A percentile compares a stretch with the other conserved stretches of the same genome.
Evolutionary conservation across 2,113 vertebrate species (phyloP).

Genomic region (Phocoena phocoena): DNA sequence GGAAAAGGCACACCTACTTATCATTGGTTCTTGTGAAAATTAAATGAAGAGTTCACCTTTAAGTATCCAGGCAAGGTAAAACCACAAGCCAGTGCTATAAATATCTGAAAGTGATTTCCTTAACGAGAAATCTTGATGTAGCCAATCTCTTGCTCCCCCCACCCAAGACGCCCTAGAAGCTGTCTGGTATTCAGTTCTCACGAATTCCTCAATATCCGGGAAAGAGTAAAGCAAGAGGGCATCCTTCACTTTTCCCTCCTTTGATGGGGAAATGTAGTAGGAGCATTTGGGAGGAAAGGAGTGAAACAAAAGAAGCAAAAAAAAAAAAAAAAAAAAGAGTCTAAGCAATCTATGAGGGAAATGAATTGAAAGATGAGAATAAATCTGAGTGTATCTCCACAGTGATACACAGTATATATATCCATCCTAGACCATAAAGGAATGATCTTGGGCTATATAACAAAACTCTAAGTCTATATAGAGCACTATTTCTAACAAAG

Average conservation of each 20-base stretch:
- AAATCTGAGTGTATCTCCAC: neutral
- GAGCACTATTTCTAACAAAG: neutral
- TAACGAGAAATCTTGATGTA: neutral
- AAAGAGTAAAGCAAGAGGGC: neutral
- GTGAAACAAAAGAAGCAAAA: neutral
- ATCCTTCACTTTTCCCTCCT: neutral
- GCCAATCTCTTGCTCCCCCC: neutral
- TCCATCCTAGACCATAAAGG: neutral
- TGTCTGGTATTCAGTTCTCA: neutral
- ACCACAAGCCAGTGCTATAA: neutral
- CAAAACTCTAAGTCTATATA: neutral
- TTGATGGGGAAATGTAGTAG: neutral
- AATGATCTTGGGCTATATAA: neutral
- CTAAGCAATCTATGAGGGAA: neutral
- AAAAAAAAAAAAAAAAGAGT: neutral
- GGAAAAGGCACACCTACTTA: neutral
- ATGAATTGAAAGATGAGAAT: neutral
- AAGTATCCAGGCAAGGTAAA: neutral
- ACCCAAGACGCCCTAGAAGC: neutral
- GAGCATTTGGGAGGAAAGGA: neutral
- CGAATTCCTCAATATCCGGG: neutral
- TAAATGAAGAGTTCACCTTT: neutral
- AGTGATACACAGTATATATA: too few species aligned
- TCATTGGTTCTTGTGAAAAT: neutral
- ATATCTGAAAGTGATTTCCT: neutral